Conservation (phyloP, 2,797 vertebrate species). For the Nannoperca australis region DNA sequence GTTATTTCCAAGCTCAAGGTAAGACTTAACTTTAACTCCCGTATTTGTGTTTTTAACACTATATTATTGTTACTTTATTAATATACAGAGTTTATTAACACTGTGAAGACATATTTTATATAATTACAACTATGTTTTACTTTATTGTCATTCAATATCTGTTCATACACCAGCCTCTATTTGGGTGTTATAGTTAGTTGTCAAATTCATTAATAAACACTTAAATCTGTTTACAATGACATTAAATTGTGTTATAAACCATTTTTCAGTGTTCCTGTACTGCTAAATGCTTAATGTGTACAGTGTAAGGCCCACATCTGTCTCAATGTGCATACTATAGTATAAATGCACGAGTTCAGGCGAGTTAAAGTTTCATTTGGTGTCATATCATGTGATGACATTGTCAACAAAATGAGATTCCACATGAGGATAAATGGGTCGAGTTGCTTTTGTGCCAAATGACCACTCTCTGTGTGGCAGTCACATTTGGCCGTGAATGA, state of each 20-base stretch:
- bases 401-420: slow-evolving; percentile 27
- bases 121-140: background rate
- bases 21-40: background rate
- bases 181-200: background rate
- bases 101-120: background rate
- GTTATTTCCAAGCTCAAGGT: background rate
- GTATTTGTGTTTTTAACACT: background rate
- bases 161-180: background rate
- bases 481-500: slow-evolving; percentile 37
- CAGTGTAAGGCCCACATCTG: background rate
- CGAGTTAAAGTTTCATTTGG: slow-evolving; percentile 7
- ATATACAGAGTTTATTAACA: no score
- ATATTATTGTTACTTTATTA: no score
- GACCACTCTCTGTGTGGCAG: background rate
- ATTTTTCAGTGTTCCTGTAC: background rate
- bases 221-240: background rate
- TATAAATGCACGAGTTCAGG: background rate
- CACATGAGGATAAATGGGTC: slow-evolving; percentile 15
- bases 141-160: background rate
- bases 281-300: background rate
- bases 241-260: background rate
- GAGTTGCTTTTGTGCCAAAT: slow-evolving; percentile 1
- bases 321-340: background rate
- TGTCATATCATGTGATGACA: slow-evolving; percentile 4
- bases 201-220: background rate